phyloP scores from a whole-genome alignment of 2,113 vertebrate species.

The Cyrtonyx montezumae region DNA sequence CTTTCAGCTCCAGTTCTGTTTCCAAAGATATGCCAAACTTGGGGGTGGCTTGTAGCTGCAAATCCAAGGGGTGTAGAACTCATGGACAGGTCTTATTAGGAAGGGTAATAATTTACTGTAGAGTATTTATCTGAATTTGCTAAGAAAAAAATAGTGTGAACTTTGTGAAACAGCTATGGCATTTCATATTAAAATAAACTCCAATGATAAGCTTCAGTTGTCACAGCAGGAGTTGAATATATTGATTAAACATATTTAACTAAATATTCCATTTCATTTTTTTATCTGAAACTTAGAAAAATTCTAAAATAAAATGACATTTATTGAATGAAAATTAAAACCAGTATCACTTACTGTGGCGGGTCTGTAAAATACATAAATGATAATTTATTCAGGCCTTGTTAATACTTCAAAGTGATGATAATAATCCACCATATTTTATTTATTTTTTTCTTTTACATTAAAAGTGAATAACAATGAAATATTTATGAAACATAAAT shows the following conservation, averaged over 20 bases:
- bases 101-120: not conserved
- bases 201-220: not conserved
- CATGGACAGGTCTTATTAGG: not conserved
- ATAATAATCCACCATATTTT: conserved; percentile 39
- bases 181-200: not conserved
- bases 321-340: conserved; percentile 20
- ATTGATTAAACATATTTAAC: conserved; percentile 2
- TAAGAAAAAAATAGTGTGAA: not conserved
- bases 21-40: not conserved
- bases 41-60: not conserved
- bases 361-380: conserved; percentile 22
- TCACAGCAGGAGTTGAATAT: conserved; percentile 6
- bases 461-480: conserved; percentile 33
- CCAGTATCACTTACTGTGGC: not conserved
- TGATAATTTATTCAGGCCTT: conserved; percentile 40
- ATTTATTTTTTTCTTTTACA: conserved; percentile 28
- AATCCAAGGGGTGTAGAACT: not conserved
- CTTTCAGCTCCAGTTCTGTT: not conserved
- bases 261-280: not conserved
- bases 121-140: not conserved
- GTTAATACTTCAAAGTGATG: conserved; percentile 42
- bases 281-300: conserved; percentile 7
- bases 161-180: not conserved
- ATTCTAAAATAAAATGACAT: not conserved
- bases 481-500: conserved; percentile 52